phyloP scores from a whole-genome alignment of 2,113 vertebrate species.

The Crotophaga sulcirostris region DNA sequence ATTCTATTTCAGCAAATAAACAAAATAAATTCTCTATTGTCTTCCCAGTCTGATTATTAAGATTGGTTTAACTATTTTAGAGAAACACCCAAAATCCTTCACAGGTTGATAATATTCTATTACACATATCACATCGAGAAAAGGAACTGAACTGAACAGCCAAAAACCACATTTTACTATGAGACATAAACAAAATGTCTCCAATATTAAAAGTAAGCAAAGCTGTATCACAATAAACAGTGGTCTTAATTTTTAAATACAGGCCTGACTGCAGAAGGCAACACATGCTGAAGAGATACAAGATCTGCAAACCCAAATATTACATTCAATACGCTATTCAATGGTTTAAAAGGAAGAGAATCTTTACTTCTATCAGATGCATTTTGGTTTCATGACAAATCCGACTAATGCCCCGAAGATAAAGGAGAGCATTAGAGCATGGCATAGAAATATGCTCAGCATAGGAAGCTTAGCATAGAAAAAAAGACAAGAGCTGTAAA shows the following conservation, averaged over 20 bases:
- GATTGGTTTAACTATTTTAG: neutral
- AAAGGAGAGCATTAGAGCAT: neutral
- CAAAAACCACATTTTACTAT: neutral
- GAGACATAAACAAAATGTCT: neutral
- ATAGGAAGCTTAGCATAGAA: neutral
- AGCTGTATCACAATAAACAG: neutral
- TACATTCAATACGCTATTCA: neutral
- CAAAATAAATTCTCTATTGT: neutral
- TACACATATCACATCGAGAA: neutral
- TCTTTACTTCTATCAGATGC: neutral
- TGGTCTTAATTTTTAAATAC: neutral
- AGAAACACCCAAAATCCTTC: neutral
- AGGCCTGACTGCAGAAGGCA: neutral
- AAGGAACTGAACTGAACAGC: neutral
- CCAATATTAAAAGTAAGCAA: neutral
- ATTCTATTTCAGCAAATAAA: neutral
- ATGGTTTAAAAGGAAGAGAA: constrained; percentile 10
- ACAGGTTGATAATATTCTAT: neutral
- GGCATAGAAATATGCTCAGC: neutral
- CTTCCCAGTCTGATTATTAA: neutral
- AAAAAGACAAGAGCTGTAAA: neutral
- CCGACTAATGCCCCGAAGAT: constrained; percentile 23
- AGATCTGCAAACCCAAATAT: neutral
- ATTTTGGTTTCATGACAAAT: neutral
- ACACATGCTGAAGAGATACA: neutral